Base-by-base conservation (phyloP, 1,140 invertebrate genomes). In the Lasaia peninsularis region DNA sequence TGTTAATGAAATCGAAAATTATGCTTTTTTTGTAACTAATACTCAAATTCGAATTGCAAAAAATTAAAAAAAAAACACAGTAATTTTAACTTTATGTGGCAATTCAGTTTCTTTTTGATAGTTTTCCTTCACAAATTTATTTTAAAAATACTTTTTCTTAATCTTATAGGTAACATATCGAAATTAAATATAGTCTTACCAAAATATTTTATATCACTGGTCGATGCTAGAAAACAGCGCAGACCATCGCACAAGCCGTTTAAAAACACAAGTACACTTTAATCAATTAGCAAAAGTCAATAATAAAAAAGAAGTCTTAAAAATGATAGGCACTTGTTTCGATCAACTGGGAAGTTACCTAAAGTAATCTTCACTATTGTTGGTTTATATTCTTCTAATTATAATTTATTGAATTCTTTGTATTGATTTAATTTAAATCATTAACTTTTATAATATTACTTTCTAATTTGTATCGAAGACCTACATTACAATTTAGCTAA, bases 181-280 rank as follows among this genome's bases (percentile, higher is more conserved):
- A 28, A 28, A 28, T 5, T 7, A 28, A 1, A 28, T 3, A 28
- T 28, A 8, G 52, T 81, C 85, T 88, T 58, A 88, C 85, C 85
- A 88, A 88, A 85, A 75, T 71, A 64, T 69, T 86, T 67, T 78
- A 73, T 21, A 56, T 53, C 49, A 75, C 81, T 73, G 74, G 75
- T 73, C 75, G 62, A 84, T 86, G 85, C 85, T 88, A 88, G 85
- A 88, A 88, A 88, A 88, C 85, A 79, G 77, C 81, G 72, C 85
- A 81, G 73, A 82, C 73, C 85, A 88, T 88, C 56, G 73, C 85
- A 82, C 71, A 62, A 69, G 62, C 59, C 67, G 74, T 63, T 69
- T 67, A 71, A 73, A 78, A 48, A 48, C 40, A 48, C 40, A 20
- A 20, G 20, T 20, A 21, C 40, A 71, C 73, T 78, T 77, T 75